Evolutionary conservation across 1,140 invertebrate species (phyloP).

Genomic region (Globodera ellingtonae): DNA sequence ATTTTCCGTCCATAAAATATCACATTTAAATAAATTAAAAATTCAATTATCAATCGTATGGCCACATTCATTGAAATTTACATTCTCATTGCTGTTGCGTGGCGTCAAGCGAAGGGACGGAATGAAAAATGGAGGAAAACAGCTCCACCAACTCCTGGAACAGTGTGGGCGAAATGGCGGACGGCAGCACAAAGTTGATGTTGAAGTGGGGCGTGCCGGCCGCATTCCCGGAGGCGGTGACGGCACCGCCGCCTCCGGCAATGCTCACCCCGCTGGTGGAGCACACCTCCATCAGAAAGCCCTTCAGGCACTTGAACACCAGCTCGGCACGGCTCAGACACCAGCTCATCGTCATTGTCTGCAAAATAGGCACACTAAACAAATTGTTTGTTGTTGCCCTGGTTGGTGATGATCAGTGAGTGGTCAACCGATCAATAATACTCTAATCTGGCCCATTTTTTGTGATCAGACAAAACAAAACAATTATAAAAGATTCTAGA

Average conservation of each 20-base stretch:
- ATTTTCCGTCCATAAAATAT: too few relatives aligned
- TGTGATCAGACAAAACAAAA: too few relatives aligned
- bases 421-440: too few relatives aligned
- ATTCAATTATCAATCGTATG: too few relatives aligned
- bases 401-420: too few relatives aligned
- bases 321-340: conserved; percentile 91
- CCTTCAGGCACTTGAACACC: conserved; percentile 97
- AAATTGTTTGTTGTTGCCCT: too few relatives aligned
- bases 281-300: conserved; percentile 88
- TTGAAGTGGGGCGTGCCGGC: conserved; percentile 44
- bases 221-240: neutral
- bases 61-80: too few relatives aligned
- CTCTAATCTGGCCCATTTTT: too few relatives aligned
- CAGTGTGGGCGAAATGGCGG: conserved; percentile 34
- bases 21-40: too few relatives aligned
- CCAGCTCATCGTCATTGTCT: conserved; percentile 81
- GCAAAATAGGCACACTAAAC: too few relatives aligned
- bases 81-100: too few relatives aligned
- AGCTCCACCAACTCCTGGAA: conserved; percentile 48
- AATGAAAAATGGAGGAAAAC: conserved; percentile 51
- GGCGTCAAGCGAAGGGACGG: conserved; percentile 33
- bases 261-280: conserved; percentile 32
- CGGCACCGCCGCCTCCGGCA: conserved; percentile 21
- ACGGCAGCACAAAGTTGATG: conserved; percentile 51
- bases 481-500: too few relatives aligned